Percentiles rank a stretch among this genome's conserved stretches.
Evolutionary conservation across 2,888 invertebrate species (phyloP).

Genomic region (Clostera curtula): DNA sequence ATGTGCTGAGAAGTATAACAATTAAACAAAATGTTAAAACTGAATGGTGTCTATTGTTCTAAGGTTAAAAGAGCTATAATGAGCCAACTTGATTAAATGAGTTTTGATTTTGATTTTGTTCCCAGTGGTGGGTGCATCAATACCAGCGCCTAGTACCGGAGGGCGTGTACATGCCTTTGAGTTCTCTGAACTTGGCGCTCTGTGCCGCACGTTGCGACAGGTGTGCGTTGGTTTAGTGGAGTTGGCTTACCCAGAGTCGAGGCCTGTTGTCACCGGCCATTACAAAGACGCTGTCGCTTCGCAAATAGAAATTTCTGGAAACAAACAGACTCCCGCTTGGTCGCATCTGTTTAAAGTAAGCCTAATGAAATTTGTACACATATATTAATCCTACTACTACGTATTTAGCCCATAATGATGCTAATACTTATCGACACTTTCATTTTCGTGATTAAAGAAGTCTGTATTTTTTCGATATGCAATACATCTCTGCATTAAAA

Average conservation of each 20-base stretch:
- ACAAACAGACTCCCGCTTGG: slow-evolving; percentile 80
- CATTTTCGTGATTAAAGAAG: no score
- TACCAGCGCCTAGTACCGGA: slow-evolving; percentile 6
- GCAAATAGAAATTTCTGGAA: slow-evolving; percentile 28
- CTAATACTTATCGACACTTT: no score
- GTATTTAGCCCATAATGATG: no score
- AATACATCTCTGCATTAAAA: no score
- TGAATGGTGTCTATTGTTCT: no score
- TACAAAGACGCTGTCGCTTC: slow-evolving; percentile 60
- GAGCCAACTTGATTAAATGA: not conserved
- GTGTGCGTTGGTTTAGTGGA: slow-evolving; percentile 90
- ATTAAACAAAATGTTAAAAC: no score
- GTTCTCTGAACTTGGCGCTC: slow-evolving; percentile 81
- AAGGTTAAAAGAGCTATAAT: no score
- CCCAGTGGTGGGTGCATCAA: slow-evolving; percentile 7
- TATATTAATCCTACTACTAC: no score
- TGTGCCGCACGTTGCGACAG: slow-evolving; percentile 84
- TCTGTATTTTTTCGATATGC: no score
- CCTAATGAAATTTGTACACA: not conserved
- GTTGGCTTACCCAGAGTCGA: slow-evolving; percentile 87
- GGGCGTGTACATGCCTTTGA: slow-evolving; percentile 77
- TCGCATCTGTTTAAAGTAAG: slow-evolving; percentile 83
- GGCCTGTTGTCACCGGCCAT: slow-evolving; percentile 77
- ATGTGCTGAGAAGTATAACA: no score
- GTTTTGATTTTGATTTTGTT: no score